Evolutionary conservation across 2,888 invertebrate genomes (phyloP), one percentile per base, ranked within the genome.

Genomic region (Strigamia maritima): DNA sequence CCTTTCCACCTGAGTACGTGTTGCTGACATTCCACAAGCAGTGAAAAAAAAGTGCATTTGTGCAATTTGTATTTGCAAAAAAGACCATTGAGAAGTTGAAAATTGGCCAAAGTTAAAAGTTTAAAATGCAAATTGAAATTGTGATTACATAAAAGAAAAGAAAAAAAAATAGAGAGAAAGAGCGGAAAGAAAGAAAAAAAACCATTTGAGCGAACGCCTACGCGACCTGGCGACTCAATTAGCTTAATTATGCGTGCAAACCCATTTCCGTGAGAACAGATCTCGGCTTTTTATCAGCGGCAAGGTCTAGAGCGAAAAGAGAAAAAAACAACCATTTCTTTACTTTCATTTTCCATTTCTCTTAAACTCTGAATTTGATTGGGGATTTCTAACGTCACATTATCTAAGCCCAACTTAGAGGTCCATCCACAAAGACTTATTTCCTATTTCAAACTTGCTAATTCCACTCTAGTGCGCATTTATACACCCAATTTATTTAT

Each of bases 71-170:
- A 16, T 60, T 60, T 60, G 60, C 60, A 60, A 60, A 60, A 49
- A n/a, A 60, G 60, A 60, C 60, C 60, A 60, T 60, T 60, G 60
- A 60, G 60, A 60, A 60, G 60, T 60, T 60, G 60, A 60, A 60
- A 60, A 60, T 60, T 60, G 60, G 60, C 60, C 60, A 60, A 60
- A 60, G 60, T 60, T 60, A 60, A 60, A 60, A 60, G 60, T 60
- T 60, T 60, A 60, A 60, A 60, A 60, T 60, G 60, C 60, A 60
- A 60, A 60, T 60, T 60, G 60, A 60, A 60, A 60, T 60, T 60
- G 60, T 60, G 60, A 60, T 60, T 60, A 60, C 60, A 60, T 60
- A 60, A 60, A 60, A 19, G 60, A 60, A 19, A 54, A 10, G 6
- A n/a, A n/a, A 6, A 49, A 49, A 49, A 49, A 49, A 10, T 6